These are phyloP conservation scores for western clawed frog (Xenopus tropicalis) DNA, from an alignment of 2,113 vertebrate species.

Conservation along the genomic window UCB_Xtro_10.0 CM004445.2:108862501-108863000, in stretches of 20 bases:
- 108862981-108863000: too few relatives aligned
- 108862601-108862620: neutral
- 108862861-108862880: neutral
- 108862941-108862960: too few relatives aligned
- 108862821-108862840: conserved; percentile 9
- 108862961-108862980: too few relatives aligned
- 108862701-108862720: conserved; percentile 8
- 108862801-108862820: conserved; percentile 4
- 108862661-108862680: conserved; percentile 11
- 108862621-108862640: conserved; percentile 18
- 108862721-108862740: conserved; percentile 12
- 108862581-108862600: neutral
- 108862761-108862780: conserved; percentile 33
- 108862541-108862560: too few relatives aligned
- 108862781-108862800: conserved; percentile 8
- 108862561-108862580: too few relatives aligned
- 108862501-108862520: too few relatives aligned
- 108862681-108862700: conserved; percentile 27
- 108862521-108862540: too few relatives aligned
- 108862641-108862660: conserved; percentile 20
- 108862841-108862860: conserved; percentile 4
- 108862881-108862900: too few relatives aligned
- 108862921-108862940: too few relatives aligned
- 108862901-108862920: too few relatives aligned
- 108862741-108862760: conserved; percentile 31